These are phyloP conservation scores for Zophobas atratus DNA, from an alignment of 1,140 invertebrate species.

Conservation along the genomic window DNA sequence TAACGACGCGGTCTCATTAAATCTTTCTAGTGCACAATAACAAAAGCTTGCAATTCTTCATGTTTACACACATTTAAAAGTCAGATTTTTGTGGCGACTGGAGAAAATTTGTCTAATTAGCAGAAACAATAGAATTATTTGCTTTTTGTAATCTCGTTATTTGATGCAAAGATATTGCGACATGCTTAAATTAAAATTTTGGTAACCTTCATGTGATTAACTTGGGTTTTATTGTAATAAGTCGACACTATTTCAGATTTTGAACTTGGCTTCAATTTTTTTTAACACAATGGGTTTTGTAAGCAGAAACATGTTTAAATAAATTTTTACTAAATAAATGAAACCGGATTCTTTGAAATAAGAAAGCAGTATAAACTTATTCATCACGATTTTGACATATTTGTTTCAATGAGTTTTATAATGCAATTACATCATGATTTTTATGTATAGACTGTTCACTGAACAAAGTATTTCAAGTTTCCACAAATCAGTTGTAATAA, in stretches of 20 bases:
- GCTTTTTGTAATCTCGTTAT: not conserved
- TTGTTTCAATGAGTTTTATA: slow-evolving; percentile 20
- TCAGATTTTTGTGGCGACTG: not conserved
- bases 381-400: slow-evolving; percentile 32
- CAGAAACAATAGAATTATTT: slow-evolving; percentile 8
- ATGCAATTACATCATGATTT: slow-evolving; percentile 12
- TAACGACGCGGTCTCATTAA: slow-evolving; percentile 4
- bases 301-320: not conserved
- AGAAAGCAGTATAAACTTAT: slow-evolving; percentile 27
- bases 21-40: not conserved
- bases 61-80: not conserved
- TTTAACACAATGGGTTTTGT: not conserved
- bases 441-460: not conserved
- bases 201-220: not conserved
- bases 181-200: slow-evolving; percentile 4
- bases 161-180: not conserved
- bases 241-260: not conserved
- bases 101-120: slow-evolving; percentile 8
- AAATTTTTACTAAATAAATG: slow-evolving; percentile 15
- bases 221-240: not conserved
- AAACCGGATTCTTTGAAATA: slow-evolving; percentile 6
- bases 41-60: not conserved
- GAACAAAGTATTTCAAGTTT: slow-evolving; percentile 14
- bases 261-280: slow-evolving; percentile 10
- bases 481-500: too few relatives aligned